Percentiles rank a stretch among this genome's conserved stretches.
Evolutionary conservation across 2,888 invertebrate species (phyloP).

Genomic region (Alloscopus bannaensis): DNA sequence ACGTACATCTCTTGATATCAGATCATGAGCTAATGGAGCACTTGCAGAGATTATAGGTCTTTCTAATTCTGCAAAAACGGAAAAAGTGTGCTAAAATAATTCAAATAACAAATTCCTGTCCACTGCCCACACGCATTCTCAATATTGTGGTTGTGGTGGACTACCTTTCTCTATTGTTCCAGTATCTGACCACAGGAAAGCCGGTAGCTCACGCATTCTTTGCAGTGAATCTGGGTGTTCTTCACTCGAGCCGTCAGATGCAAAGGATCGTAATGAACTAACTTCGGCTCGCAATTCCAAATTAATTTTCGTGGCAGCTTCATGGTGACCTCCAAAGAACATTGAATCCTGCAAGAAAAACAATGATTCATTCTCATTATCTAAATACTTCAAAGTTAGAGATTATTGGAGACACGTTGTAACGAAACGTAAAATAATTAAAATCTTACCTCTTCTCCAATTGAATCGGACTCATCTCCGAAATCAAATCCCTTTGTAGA

Average conservation of each 20-base stretch:
- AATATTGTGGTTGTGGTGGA: not conserved
- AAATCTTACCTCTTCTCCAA: constrained; percentile 79
- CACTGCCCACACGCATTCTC: too few relatives aligned
- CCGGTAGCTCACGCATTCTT: constrained; percentile 68
- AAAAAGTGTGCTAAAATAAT: constrained; percentile 10
- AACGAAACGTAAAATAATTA: too few relatives aligned
- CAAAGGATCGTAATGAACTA: constrained; percentile 69
- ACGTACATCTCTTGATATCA: constrained; percentile 55
- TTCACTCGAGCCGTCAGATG: constrained; percentile 70
- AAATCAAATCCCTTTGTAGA: constrained; percentile 84
- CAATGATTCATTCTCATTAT: not conserved
- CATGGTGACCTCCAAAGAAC: constrained; percentile 68
- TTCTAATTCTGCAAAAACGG: constrained; percentile 52
- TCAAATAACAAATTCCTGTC: too few relatives aligned
- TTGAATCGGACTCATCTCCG: constrained; percentile 78
- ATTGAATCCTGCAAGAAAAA: constrained; percentile 57
- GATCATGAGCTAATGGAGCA: constrained; percentile 48
- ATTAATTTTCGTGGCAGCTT: constrained; percentile 65
- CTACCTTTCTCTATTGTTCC: constrained; percentile 68
- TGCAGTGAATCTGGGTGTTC: constrained; percentile 57
- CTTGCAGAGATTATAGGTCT: constrained; percentile 46
- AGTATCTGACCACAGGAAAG: constrained; percentile 68
- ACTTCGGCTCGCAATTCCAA: constrained; percentile 70
- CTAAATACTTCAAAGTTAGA: not conserved
- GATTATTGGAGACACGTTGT: not conserved